These are phyloP conservation scores for Ceyx melanurus DNA, from an alignment of 2,113 vertebrate genomes.

Conservation along the genomic window DNA sequence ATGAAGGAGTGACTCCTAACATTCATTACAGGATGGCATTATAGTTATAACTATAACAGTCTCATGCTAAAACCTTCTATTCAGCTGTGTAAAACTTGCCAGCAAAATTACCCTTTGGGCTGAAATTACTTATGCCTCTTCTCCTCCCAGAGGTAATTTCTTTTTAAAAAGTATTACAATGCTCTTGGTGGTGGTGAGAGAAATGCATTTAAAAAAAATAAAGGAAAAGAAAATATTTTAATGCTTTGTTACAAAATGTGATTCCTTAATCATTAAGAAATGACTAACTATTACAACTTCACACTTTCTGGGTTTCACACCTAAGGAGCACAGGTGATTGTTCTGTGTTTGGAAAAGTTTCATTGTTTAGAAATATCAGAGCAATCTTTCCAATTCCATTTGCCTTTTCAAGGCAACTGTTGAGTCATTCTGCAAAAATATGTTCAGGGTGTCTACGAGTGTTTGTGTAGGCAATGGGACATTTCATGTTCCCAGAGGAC, in stretches of 20 bases:
- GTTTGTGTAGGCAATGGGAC: neutral
- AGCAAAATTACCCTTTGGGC: constrained; percentile 14
- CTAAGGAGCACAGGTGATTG: neutral
- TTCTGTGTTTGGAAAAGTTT: neutral
- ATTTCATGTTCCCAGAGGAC: neutral
- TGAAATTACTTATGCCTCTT: constrained; percentile 35
- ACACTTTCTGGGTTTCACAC: neutral
- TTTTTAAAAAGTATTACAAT: neutral
- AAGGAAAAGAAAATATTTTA: neutral
- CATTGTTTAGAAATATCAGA: neutral
- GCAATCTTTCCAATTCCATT: neutral
- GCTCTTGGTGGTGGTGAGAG: neutral
- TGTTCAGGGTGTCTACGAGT: neutral
- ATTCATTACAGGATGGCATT: constrained; percentile 12
- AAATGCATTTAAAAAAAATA: neutral
- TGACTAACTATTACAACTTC: neutral
- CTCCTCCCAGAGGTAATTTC: constrained; percentile 28
- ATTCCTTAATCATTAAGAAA: neutral
- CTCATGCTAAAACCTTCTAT: neutral
- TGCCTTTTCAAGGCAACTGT: neutral
- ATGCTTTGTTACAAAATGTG: neutral
- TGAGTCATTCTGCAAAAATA: neutral
- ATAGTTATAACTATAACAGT: constrained; percentile 43
- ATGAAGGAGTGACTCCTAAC: constrained; percentile 50
- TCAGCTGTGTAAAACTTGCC: neutral